Evolutionary conservation across 2,113 vertebrate species (phyloP).

Genomic region (Oriolus oriolus): DNA sequence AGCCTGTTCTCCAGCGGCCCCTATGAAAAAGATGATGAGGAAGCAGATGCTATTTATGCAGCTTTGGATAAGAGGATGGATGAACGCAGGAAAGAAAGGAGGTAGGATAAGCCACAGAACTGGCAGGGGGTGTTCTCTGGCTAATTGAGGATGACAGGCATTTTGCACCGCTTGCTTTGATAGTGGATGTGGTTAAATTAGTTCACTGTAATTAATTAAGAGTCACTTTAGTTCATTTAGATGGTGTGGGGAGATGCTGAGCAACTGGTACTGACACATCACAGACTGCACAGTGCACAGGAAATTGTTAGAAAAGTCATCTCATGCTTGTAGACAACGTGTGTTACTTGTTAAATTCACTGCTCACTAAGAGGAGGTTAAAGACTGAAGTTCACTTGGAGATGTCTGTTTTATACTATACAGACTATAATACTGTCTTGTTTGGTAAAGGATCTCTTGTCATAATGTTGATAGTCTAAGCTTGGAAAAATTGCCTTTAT

Average conservation of each 20-base stretch:
- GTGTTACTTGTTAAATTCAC: not conserved
- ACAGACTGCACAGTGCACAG: not conserved
- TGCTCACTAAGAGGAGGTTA: not conserved
- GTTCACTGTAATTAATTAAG: not conserved
- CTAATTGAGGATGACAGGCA: not conserved
- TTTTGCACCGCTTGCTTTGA: not conserved
- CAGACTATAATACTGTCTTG: not conserved
- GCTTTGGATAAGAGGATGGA: conserved; percentile 98
- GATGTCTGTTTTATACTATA: not conserved
- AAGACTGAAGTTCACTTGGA: not conserved
- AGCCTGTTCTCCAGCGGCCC: conserved; percentile 97
- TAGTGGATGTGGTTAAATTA: not conserved
- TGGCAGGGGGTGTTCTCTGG: fast-evolving
- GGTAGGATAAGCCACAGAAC: conserved; percentile 61
- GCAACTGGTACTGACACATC: not conserved
- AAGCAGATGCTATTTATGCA: conserved; percentile 95
- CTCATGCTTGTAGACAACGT: not conserved
- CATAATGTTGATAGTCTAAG: not conserved
- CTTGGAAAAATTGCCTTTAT: not conserved
- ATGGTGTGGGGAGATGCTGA: not conserved
- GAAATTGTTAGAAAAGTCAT: not conserved
- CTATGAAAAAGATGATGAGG: conserved; percentile 97
- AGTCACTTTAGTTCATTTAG: not conserved
- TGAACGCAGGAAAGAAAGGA: conserved; percentile 93
- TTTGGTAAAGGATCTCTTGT: not conserved